Percentiles rank a stretch among this genome's conserved stretches.
phyloP scores from a whole-genome alignment of 2,797 vertebrate species.

The Pangasius sanitwongsei region DNA sequence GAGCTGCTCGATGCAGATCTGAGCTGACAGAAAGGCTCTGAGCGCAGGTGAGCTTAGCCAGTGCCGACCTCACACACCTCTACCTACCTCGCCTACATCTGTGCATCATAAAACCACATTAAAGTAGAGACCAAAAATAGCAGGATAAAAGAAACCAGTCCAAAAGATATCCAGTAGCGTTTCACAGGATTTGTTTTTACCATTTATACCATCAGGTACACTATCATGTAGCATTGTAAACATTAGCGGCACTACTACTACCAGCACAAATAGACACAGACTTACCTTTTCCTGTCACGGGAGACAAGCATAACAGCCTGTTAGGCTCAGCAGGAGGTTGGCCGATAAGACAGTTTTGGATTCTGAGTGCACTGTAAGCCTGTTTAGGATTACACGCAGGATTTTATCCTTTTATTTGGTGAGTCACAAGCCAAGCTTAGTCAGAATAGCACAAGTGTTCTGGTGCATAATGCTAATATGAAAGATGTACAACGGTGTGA shows the following conservation, averaged over 20 bases:
- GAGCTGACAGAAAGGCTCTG: conserved; percentile 69
- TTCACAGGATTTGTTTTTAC: background rate
- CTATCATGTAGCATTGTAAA: background rate
- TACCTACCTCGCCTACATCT: conserved; percentile 57
- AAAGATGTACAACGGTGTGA: conserved; percentile 48
- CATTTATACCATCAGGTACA: background rate
- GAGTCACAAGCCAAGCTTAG: conserved; percentile 64
- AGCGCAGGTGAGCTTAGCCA: conserved; percentile 71
- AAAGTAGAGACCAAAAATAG: background rate
- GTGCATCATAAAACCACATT: background rate
- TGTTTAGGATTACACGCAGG: conserved; percentile 66
- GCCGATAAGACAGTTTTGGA: conserved; percentile 33
- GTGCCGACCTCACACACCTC: conserved; percentile 64
- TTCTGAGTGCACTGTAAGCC: conserved; percentile 52
- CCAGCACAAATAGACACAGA: background rate
- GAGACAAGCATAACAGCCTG: background rate
- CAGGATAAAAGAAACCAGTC: background rate
- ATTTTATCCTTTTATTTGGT: conserved; percentile 60
- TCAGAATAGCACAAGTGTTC: conserved; percentile 58
- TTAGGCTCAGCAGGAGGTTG: conserved; percentile 30
- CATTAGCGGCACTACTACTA: background rate
- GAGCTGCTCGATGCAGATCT: conserved; percentile 60
- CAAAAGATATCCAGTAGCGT: background rate
- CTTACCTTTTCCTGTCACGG: conserved; percentile 14
- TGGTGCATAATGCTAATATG: conserved; percentile 61